Evolutionary conservation across 2,888 invertebrate species (phyloP).

Genomic region (Tipula vernalis): DNA sequence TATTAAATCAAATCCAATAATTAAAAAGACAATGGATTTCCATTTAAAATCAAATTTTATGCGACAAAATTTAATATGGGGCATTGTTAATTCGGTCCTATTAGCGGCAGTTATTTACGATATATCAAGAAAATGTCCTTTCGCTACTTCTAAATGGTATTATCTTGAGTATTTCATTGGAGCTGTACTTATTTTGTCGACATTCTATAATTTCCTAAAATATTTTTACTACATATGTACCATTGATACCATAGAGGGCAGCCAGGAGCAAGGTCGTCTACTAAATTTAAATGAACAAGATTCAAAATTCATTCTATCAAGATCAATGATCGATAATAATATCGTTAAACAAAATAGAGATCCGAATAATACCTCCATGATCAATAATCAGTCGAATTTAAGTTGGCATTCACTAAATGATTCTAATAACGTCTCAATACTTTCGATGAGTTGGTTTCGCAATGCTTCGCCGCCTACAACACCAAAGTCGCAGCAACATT

Average conservation of each 20-base stretch:
- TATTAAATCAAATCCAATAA: constrained; percentile 20
- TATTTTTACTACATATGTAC: constrained; percentile 36
- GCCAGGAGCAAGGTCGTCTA: constrained; percentile 39
- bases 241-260: constrained; percentile 36
- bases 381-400: constrained; percentile 24
- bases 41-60: constrained; percentile 24
- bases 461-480: constrained; percentile 22
- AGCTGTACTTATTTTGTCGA: constrained; percentile 37
- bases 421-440: constrained; percentile 14
- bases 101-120: constrained; percentile 26
- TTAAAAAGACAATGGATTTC: constrained; percentile 25
- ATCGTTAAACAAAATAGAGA: constrained; percentile 6
- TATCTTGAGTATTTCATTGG: constrained; percentile 36
- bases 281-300: constrained; percentile 36
- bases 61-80: constrained; percentile 28
- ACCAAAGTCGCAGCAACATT: constrained; percentile 21
- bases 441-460: constrained; percentile 14
- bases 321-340: not conserved
- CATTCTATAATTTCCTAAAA: constrained; percentile 39
- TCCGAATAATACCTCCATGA: constrained; percentile 16
- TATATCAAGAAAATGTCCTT: constrained; percentile 26
- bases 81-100: constrained; percentile 25
- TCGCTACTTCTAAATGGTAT: constrained; percentile 26
- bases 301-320: not conserved
- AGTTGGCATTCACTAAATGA: constrained; percentile 36